Conservation (phyloP, 2,888 invertebrate genomes). For the Candidula unifasciata region DNA sequence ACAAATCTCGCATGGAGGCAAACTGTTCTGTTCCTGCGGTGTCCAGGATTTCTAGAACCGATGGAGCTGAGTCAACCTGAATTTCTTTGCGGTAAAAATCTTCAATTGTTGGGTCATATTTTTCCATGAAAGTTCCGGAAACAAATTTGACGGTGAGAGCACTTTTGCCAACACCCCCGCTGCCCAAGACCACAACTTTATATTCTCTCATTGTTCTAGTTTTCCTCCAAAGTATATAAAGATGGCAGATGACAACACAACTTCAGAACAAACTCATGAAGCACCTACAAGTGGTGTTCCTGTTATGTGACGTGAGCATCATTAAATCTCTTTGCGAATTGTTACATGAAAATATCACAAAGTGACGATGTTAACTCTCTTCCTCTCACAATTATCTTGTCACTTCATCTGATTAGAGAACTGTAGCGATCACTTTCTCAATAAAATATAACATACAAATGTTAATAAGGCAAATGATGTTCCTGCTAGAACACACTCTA, state of each 20-base stretch:
- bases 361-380: too few species aligned
- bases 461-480: too few species aligned
- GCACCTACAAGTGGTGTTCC: background rate
- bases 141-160: slow-evolving; percentile 99
- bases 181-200: slow-evolving; percentile 99
- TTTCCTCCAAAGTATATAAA: background rate
- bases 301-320: background rate
- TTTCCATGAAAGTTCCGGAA: slow-evolving; percentile 99
- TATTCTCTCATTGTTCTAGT: slow-evolving; percentile 86
- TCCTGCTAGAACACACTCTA: background rate
- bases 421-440: too few species aligned
- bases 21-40: slow-evolving; percentile 99
- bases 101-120: slow-evolving; percentile 99
- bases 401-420: too few species aligned
- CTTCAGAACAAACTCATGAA: background rate
- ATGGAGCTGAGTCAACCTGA: slow-evolving; percentile 97
- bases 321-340: too few species aligned
- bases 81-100: slow-evolving; percentile 99
- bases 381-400: too few species aligned
- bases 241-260: background rate
- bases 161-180: slow-evolving; percentile 99
- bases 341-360: too few species aligned
- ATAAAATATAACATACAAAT: too few species aligned
- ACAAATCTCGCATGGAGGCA: slow-evolving; percentile 99
- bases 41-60: slow-evolving; percentile 98